phyloP scores from a whole-genome alignment of 2,888 invertebrate species.

The Cyclophora albipunctata region DNA sequence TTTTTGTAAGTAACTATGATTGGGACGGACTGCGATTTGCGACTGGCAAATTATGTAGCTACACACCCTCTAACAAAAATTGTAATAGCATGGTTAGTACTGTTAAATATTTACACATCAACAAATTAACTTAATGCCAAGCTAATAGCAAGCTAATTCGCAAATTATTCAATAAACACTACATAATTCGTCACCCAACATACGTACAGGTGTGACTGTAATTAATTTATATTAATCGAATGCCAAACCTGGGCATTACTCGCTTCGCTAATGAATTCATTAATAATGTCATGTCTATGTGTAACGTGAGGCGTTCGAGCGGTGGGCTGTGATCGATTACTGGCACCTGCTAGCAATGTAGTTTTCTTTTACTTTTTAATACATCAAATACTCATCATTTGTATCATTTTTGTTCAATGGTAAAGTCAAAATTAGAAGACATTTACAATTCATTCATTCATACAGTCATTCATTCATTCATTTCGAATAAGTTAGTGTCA shows the following conservation, averaged over 20 bases:
- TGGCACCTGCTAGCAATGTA: neutral
- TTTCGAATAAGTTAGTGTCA: too few relatives aligned
- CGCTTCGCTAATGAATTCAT: slow-evolving; percentile 43
- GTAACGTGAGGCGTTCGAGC: slow-evolving; percentile 22
- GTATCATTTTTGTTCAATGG: too few relatives aligned
- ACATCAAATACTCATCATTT: too few relatives aligned
- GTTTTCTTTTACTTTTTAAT: slow-evolving; percentile 14
- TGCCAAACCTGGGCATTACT: slow-evolving; percentile 28
- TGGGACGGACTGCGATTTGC: too few relatives aligned
- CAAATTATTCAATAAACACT: slow-evolving; percentile 18
- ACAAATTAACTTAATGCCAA: too few relatives aligned
- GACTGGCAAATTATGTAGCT: too few relatives aligned
- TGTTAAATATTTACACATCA: too few relatives aligned
- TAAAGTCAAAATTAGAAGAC: too few relatives aligned
- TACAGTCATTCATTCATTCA: too few relatives aligned
- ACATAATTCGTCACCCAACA: slow-evolving; percentile 18
- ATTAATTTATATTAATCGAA: slow-evolving; percentile 38
- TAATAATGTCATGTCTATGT: slow-evolving; percentile 32
- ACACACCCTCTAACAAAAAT: too few relatives aligned
- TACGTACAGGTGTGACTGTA: slow-evolving; percentile 15
- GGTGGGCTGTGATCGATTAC: slow-evolving; percentile 20
- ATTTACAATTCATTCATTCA: too few relatives aligned
- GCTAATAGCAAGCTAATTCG: neutral
- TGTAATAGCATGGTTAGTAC: too few relatives aligned
- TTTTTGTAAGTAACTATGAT: neutral